Conservation (phyloP, 2,113 vertebrate species). For the Pseudonaja textilis region DNA sequence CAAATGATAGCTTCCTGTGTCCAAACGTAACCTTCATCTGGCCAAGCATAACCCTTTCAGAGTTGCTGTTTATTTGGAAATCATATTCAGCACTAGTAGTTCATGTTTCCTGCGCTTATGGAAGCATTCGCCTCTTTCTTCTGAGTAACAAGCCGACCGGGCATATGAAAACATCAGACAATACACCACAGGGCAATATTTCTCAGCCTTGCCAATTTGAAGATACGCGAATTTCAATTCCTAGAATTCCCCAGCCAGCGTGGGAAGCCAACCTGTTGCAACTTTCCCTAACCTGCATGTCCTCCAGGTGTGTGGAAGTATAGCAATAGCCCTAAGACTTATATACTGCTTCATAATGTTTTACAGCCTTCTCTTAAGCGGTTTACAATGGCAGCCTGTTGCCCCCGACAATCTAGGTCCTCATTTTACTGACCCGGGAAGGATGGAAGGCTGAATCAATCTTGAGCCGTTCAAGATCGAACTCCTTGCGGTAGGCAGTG, state of each 20-base stretch:
- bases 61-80: background rate
- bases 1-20: background rate
- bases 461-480: background rate
- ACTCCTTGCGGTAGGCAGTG: background rate
- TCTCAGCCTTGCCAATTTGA: background rate
- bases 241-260: background rate
- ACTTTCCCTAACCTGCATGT: background rate
- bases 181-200: background rate
- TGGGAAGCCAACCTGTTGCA: background rate
- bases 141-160: background rate
- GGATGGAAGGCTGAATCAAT: background rate
- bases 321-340: background rate
- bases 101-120: background rate
- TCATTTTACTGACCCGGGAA: background rate
- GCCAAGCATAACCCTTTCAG: background rate
- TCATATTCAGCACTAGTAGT: background rate
- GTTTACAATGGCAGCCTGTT: background rate
- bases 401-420: background rate
- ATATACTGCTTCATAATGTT: background rate
- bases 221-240: background rate
- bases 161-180: background rate
- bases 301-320: background rate
- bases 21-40: background rate
- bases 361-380: background rate
- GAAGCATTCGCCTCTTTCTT: background rate